Conservation (phyloP, 1,140 invertebrate genomes). For the Pseudoatta argentina region DNA sequence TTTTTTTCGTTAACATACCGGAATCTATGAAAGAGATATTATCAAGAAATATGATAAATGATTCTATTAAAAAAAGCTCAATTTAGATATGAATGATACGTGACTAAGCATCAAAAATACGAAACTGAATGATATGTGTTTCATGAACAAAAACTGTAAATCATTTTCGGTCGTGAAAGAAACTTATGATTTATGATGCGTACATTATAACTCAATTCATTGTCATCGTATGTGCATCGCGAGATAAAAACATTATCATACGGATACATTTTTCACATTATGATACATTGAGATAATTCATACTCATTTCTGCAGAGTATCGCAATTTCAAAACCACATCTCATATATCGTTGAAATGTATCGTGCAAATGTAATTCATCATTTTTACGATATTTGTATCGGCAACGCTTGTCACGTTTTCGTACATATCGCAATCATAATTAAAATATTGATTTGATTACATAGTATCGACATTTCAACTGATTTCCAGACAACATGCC, state of each 20-base stretch:
- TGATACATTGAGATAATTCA: constrained; percentile 31
- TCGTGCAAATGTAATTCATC: constrained; percentile 22
- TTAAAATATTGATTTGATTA: constrained; percentile 58
- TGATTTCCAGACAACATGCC: constrained; percentile 2
- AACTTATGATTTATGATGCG: constrained; percentile 29
- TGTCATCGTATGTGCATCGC: not conserved
- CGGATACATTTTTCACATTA: constrained; percentile 22
- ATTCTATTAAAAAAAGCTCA: constrained; percentile 7
- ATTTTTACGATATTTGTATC: constrained; percentile 39
- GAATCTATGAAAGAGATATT: constrained; percentile 8
- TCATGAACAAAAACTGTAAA: not conserved
- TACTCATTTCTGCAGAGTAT: constrained; percentile 31
- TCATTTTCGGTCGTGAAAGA: constrained; percentile 28
- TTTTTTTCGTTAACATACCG: not conserved
- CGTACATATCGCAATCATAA: constrained; percentile 24
- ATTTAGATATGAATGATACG: constrained; percentile 10
- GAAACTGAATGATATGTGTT: constrained; percentile 21
- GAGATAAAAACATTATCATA: constrained; percentile 32
- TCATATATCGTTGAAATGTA: not conserved
- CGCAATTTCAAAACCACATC: constrained; percentile 19
- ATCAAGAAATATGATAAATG: constrained; percentile 27
- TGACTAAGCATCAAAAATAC: constrained; percentile 10
- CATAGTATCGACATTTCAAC: constrained; percentile 20
- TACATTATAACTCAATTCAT: constrained; percentile 34
- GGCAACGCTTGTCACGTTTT: constrained; percentile 13